Conservation (phyloP, 2,888 invertebrate genomes). For the Agelastica alni region DNA sequence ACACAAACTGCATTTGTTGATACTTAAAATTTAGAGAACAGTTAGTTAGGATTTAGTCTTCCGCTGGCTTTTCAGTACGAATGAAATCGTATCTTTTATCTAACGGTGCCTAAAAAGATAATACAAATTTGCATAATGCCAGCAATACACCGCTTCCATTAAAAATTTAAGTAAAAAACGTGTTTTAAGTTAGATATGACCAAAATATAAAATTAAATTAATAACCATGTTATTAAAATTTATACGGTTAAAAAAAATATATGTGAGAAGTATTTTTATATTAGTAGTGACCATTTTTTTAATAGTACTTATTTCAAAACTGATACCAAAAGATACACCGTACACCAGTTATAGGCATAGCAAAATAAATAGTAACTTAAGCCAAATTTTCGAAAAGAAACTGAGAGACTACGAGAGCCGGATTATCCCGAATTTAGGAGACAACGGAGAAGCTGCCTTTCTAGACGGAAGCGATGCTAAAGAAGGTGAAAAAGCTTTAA, state of each 20-base stretch:
- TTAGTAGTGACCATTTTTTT: conserved; percentile 20
- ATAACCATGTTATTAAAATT: conserved; percentile 44
- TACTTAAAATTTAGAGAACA: conserved; percentile 11
- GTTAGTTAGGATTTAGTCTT: conserved; percentile 13
- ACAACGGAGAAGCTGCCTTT: conserved; percentile 69
- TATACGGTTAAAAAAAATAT: conserved; percentile 41
- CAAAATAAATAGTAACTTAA: conserved; percentile 28
- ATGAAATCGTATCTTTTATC: conserved; percentile 3
- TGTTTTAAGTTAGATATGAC: conserved; percentile 1
- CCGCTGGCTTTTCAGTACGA: conserved; percentile 6
- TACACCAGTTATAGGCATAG: conserved; percentile 3
- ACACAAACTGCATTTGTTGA: conserved; percentile 8
- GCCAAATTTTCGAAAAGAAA: conserved; percentile 36
- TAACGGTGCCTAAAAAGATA: conserved; percentile 10
- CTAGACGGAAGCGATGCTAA: conserved; percentile 73
- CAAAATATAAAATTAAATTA: conserved; percentile 1
- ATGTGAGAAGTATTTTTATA: conserved; percentile 36
- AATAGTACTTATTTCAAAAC: conserved; percentile 22
- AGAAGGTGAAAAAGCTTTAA: conserved; percentile 72
- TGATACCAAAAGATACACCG: conserved; percentile 17
- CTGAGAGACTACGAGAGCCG: conserved; percentile 61
- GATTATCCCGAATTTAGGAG: conserved; percentile 73
- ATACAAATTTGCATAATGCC: conserved; percentile 22
- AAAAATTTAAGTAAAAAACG: neutral
- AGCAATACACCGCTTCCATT: conserved; percentile 10